Evolutionary conservation across 1,140 invertebrate genomes (phyloP), one percentile per base, ranked within the genome.

Genomic region (Coelopa frigida): DNA sequence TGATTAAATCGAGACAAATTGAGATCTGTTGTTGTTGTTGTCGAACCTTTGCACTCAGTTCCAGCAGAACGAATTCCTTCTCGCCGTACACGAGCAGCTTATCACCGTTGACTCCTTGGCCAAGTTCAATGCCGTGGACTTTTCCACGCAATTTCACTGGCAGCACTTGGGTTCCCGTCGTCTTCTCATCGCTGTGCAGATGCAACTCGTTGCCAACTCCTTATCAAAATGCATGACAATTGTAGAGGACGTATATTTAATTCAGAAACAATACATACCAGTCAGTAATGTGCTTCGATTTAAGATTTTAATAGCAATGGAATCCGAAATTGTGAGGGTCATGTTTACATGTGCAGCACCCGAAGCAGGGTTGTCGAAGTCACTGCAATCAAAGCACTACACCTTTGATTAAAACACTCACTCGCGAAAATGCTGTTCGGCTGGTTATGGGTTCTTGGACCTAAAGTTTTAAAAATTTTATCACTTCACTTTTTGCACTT

Each of bases 181-280:
- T 14, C 12, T 32, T 36, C 27, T 37, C 12, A n/a, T 37, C 17
- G n/a, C 11, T 24, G 43, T 44, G 32, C 15, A 52, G 37, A 41
- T 45, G 43, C 21, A 52, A 40, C 38, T 52, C 50, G 43, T 52
- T 47, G 21, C 50, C 50, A 17, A 49, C 38, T 22, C 46, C 50
- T 52, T 24, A 22, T 7, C 15, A 39, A 38, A 29, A 12, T 12
- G 4, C n/a, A 12, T 44, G 6, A 17, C 14, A 24, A 26, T 5
- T 18, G 10, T 29, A 18, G 4, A 11, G 11, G 18, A 40, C 40
- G n/a, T n/a, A n/a, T 27, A 5, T 24, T 10, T 48, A 27, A 10
- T 44, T 37, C 15, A 12, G 11, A 36, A 29, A 29, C 12, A 12
- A 17, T 7, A 46, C 35, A 26, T 35, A 50, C 49, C 38, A 12